Percentiles rank a stretch among this genome's conserved stretches.
phyloP scores from a whole-genome alignment of 2,113 vertebrate species.

The Anhinga rufa region DNA sequence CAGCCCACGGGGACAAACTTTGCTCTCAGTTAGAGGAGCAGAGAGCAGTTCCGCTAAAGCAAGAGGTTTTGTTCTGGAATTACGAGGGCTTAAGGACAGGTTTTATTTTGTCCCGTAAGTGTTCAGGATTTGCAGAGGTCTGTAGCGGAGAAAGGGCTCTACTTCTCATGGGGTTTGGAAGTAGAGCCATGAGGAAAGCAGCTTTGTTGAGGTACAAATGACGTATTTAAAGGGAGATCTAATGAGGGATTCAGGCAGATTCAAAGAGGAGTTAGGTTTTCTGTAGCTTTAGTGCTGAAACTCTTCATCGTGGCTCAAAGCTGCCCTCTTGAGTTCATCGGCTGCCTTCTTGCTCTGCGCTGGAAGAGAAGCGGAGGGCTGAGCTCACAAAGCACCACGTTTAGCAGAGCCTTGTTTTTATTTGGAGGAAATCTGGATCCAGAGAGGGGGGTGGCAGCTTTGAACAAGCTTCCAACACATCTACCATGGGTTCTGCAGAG shows the following conservation, averaged over 20 bases:
- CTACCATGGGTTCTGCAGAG: background rate
- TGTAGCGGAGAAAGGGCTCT: background rate
- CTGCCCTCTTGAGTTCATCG: constrained; percentile 60
- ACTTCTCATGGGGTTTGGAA: background rate
- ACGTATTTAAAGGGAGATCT: background rate
- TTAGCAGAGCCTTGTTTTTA: background rate
- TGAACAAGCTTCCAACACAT: background rate
- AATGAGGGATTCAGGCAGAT: too few species aligned
- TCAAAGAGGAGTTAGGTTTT: background rate
- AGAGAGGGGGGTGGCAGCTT: background rate
- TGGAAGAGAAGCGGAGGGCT: background rate
- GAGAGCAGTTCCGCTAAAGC: background rate
- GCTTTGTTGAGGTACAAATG: background rate
- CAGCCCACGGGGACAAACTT: rapidly evolving
- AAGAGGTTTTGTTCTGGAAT: background rate
- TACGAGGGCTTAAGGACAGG: background rate
- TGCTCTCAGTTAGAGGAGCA: background rate
- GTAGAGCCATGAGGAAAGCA: background rate
- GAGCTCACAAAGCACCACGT: background rate
- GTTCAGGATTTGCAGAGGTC: background rate
- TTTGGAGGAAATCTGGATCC: background rate
- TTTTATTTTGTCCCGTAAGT: rapidly evolving
- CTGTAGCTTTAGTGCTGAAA: background rate
- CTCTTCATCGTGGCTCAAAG: background rate
- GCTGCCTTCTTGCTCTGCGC: background rate